Conservation (phyloP, 2,113 vertebrate species). For the Dissostichus mawsoni region DNA sequence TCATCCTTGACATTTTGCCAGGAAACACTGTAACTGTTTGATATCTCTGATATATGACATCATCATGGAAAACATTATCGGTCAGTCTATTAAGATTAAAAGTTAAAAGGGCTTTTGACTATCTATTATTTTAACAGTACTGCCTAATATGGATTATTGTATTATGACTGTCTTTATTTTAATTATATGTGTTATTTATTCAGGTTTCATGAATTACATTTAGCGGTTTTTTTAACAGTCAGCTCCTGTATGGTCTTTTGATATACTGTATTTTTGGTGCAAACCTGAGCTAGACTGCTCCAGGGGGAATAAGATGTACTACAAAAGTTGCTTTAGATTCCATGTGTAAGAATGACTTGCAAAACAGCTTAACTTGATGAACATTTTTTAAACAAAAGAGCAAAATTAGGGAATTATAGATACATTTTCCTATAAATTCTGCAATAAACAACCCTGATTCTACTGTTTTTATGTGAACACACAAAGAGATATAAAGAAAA, state of each 20-base stretch:
- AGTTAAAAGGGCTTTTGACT: constrained; percentile 8
- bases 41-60: not conserved
- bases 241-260: not conserved
- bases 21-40: constrained; percentile 12
- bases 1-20: not conserved
- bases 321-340: constrained; percentile 1
- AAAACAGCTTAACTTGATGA: not conserved
- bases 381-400: not conserved
- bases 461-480: not conserved
- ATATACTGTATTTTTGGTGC: constrained; percentile 1
- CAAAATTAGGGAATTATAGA: not conserved
- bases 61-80: not conserved
- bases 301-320: not conserved
- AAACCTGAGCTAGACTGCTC: not conserved
- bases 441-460: not conserved
- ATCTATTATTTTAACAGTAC: not conserved
- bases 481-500: not conserved
- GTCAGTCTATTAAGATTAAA: not conserved
- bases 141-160: not conserved
- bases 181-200: not conserved
- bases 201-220: too few species aligned
- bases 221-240: not conserved
- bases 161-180: not conserved
- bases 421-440: not conserved
- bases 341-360: constrained; percentile 16